A percentile compares a stretch with the other conserved stretches of the same genome.
Conservation (phyloP, 2,113 vertebrate species). For the Mesitornis unicolor region DNA sequence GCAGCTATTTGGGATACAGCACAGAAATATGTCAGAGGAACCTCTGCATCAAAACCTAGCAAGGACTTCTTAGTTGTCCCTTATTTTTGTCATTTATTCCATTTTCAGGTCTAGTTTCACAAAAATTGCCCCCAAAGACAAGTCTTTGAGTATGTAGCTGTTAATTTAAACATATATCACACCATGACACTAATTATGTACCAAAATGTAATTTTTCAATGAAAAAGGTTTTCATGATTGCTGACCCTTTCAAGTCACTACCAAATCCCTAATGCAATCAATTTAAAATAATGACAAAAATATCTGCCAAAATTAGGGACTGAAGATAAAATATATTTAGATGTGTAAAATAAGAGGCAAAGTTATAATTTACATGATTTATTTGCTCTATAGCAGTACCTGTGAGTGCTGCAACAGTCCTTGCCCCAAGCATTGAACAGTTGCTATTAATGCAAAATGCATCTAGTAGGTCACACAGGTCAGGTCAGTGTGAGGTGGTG, state of each 20-base stretch:
- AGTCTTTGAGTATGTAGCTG: neutral
- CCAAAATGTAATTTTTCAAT: neutral
- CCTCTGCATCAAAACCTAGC: neutral
- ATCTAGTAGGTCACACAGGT: neutral
- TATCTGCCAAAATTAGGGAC: neutral
- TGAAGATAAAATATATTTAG: neutral
- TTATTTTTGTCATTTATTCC: neutral
- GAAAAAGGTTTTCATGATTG: neutral
- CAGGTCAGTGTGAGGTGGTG: neutral
- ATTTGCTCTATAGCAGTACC: neutral
- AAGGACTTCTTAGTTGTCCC: neutral
- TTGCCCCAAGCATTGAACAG: neutral
- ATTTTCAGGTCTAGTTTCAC: neutral
- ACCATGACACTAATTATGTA: neutral
- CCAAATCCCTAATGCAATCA: neutral
- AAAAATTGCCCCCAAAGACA: neutral
- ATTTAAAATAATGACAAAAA: neutral
- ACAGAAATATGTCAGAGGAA: neutral
- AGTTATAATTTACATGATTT: neutral
- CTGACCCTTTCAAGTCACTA: neutral
- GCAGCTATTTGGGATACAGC: neutral
- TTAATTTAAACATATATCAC: neutral
- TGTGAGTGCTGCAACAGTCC: neutral
- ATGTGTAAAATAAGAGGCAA: neutral
- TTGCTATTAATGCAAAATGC: slow-evolving; percentile 10